Percentiles rank a stretch among this genome's conserved stretches.
Evolutionary conservation across 1,140 invertebrate genomes (phyloP).

Genomic region (Halictus rubicundus): DNA sequence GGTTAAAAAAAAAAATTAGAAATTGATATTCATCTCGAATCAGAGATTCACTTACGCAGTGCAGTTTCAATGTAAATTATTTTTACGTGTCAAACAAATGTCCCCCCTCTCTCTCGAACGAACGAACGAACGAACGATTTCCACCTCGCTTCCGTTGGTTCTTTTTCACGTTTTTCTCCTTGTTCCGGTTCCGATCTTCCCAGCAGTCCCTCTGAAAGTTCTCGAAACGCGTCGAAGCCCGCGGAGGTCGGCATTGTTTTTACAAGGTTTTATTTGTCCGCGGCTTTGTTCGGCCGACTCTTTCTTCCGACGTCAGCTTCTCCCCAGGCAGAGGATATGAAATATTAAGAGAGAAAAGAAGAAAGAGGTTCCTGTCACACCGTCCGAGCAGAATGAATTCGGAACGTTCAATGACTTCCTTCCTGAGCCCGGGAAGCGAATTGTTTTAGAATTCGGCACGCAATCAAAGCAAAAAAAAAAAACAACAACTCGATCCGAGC

Average conservation of each 20-base stretch:
- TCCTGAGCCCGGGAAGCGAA: background rate
- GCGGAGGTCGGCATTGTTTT: slow-evolving; percentile 48
- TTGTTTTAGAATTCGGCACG: slow-evolving; percentile 3
- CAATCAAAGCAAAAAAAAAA: background rate
- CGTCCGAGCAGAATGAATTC: slow-evolving; percentile 1
- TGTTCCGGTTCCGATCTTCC: background rate
- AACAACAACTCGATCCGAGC: background rate
- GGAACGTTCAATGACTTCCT: slow-evolving; percentile 32
- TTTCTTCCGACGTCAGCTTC: slow-evolving; percentile 46
- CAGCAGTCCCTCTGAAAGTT: background rate
- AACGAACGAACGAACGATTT: no score
- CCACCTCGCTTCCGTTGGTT: background rate
- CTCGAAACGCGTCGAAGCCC: slow-evolving; percentile 24
- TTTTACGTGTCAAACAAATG: background rate
- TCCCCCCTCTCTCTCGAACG: slow-evolving; percentile 1
- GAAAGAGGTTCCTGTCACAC: background rate
- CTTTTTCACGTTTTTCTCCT: background rate
- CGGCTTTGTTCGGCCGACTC: slow-evolving; percentile 39
- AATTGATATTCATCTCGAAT: no score
- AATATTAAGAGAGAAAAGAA: slow-evolving; percentile 35
- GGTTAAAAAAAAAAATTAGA: no score
- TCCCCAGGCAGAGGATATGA: slow-evolving; percentile 14
- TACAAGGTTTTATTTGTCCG: slow-evolving; percentile 30
- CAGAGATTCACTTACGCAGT: no score
- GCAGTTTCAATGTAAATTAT: no score